Percentiles rank a stretch among this genome's conserved stretches.
Evolutionary conservation across 2,888 invertebrate genomes (phyloP).

Genomic region (Pandemis heparana): DNA sequence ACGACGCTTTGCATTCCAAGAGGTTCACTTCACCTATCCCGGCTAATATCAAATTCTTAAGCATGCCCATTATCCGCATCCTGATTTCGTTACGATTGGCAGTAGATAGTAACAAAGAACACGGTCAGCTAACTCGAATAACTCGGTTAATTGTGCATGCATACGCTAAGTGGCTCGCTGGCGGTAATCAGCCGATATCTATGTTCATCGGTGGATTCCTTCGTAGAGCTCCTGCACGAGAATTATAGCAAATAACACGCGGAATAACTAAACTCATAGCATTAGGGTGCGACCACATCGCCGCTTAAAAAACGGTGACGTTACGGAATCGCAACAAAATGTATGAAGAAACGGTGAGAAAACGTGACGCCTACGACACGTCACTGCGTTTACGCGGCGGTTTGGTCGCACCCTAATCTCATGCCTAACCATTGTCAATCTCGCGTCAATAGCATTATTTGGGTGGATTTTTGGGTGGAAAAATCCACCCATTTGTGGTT

Average conservation of each 20-base stretch:
- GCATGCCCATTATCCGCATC: slow-evolving; percentile 43
- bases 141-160: slow-evolving; percentile 64
- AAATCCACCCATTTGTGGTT: too few relatives aligned
- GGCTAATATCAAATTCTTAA: slow-evolving; percentile 19
- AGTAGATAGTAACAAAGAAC: slow-evolving; percentile 55
- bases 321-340: too few relatives aligned
- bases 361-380: too few relatives aligned
- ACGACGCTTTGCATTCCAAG: neutral
- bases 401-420: too few relatives aligned
- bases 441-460: too few relatives aligned
- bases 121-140: slow-evolving; percentile 64
- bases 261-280: neutral
- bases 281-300: too few relatives aligned
- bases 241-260: slow-evolving; percentile 7
- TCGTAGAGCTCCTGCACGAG: slow-evolving; percentile 37
- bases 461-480: too few relatives aligned
- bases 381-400: too few relatives aligned
- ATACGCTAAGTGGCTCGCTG: slow-evolving; percentile 50
- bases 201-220: slow-evolving; percentile 46
- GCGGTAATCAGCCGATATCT: slow-evolving; percentile 46
- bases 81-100: slow-evolving; percentile 53
- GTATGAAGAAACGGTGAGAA: too few relatives aligned
- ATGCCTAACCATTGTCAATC: too few relatives aligned
- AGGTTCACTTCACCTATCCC: neutral
- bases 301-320: too few relatives aligned